Base-by-base conservation (phyloP, 2,797 vertebrate species). In the Falco novaeseelandiae region DNA sequence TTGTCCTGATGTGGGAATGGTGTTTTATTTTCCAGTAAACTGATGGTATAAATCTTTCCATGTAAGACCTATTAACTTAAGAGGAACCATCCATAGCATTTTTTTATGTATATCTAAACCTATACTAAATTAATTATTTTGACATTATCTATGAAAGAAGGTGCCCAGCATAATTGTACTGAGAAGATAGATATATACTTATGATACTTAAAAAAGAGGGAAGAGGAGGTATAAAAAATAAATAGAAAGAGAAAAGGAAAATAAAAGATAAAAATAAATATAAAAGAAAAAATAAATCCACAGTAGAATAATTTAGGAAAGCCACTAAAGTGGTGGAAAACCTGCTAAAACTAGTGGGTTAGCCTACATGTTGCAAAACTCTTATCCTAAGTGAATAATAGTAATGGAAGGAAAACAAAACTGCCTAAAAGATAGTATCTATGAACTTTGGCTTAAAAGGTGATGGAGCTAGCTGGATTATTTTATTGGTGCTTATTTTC, bases 251-350 rank as follows among this genome's bases (percentile, higher is more conserved):
- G 36, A 36, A 36, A 36, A 15, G 18, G 23, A 22, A 18, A 6
- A 10, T 29, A 40, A 48, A 13, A 6, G 0, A 4, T 0, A n/a
- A 18, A 52, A 27, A 12, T 2, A 10, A 8, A 38, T 10, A 1
- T 3, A 14, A 6, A 71, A 34, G 1, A 21, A 71, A 22, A 14
- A 51, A 20, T 3, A 52, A 38, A 29, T 36, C 4, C 14, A 21
- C 10, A 36, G 10, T 61, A 65, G 4, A 77, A 30, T 57, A 57
- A 48, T 80, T 72, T 66, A 69, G 54, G 8, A 48, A 89, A 61
- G 2, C 3, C 22, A 17, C 11, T 36, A 5, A 79, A 62, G 14
- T 38, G 22, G 5, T 73, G 20, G 34, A 23, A 63, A 73, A 58
- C 14, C 4, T 4, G 26, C 34, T 70, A 66, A 79, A 84, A 38